A percentile compares a stretch with the other conserved stretches of the same genome.
phyloP scores from a whole-genome alignment of 2,888 invertebrate species.

The Dyspetes luteomarginatus region DNA sequence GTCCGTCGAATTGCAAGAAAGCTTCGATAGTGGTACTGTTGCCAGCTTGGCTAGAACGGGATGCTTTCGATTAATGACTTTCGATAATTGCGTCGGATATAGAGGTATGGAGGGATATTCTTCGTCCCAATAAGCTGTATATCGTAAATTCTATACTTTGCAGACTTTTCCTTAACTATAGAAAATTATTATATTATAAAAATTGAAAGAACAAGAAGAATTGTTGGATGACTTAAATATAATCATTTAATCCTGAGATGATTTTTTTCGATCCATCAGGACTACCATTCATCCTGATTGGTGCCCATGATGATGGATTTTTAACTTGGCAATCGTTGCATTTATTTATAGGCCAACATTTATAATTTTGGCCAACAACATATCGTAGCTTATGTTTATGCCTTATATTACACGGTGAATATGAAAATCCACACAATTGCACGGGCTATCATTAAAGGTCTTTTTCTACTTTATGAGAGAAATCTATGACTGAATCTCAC shows the following conservation, averaged over 20 bases:
- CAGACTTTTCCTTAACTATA: too few species aligned
- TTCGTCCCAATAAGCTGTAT: not conserved
- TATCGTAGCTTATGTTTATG: not conserved
- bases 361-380: too few species aligned
- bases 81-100: constrained; percentile 54
- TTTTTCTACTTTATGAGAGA: not conserved
- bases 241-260: too few species aligned
- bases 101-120: not conserved
- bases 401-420: not conserved
- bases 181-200: too few species aligned
- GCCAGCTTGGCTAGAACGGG: constrained; percentile 55
- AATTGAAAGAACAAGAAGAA: too few species aligned
- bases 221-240: too few species aligned
- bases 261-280: too few species aligned
- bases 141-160: too few species aligned
- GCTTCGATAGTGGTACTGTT: constrained; percentile 63
- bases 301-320: too few species aligned
- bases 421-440: not conserved
- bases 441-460: not conserved
- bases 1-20: constrained; percentile 58
- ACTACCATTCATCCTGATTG: too few species aligned
- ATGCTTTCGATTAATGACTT: constrained; percentile 67
- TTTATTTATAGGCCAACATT: too few species aligned
- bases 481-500: not conserved
- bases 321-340: too few species aligned